Evolutionary conservation across 2,888 invertebrate species (phyloP).

Genomic region (Globia sparganii): DNA sequence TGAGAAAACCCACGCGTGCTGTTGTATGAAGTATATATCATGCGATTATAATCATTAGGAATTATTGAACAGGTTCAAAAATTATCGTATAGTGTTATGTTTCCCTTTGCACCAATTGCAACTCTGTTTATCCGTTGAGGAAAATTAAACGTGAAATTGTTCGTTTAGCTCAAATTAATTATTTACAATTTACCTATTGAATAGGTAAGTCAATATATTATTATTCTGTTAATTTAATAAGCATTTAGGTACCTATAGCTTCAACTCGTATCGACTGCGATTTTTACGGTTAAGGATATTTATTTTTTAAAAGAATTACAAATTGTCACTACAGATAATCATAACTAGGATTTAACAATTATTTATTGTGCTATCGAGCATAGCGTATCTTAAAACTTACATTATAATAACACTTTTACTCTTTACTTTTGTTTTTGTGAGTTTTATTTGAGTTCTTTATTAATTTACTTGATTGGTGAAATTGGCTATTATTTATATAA

Average conservation of each 20-base stretch:
- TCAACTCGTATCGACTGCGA: neutral
- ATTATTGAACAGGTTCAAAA: neutral
- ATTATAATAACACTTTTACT: neutral
- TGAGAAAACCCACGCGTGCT: slow-evolving; percentile 31
- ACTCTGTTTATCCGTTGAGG: neutral
- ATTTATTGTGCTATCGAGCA: neutral
- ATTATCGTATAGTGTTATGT: neutral
- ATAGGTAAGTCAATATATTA: neutral
- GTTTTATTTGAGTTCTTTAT: neutral
- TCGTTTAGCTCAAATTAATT: neutral
- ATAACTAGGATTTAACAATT: neutral
- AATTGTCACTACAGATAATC: neutral
- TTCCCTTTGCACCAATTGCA: neutral
- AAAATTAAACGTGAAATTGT: slow-evolving; percentile 17
- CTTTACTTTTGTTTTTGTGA: neutral
- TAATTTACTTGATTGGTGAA: no score
- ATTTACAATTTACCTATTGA: slow-evolving; percentile 1
- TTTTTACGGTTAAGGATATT: neutral
- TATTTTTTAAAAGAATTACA: no score
- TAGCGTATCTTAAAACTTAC: neutral
- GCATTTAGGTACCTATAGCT: neutral
- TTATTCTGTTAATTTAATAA: slow-evolving; percentile 2
- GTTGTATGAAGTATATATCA: neutral
- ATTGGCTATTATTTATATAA: neutral
- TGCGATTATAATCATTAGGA: neutral